Evolutionary conservation across 2,888 invertebrate species (phyloP), one percentile per base, ranked within the genome.

Genomic region (Nasonovia ribisnigri): DNA sequence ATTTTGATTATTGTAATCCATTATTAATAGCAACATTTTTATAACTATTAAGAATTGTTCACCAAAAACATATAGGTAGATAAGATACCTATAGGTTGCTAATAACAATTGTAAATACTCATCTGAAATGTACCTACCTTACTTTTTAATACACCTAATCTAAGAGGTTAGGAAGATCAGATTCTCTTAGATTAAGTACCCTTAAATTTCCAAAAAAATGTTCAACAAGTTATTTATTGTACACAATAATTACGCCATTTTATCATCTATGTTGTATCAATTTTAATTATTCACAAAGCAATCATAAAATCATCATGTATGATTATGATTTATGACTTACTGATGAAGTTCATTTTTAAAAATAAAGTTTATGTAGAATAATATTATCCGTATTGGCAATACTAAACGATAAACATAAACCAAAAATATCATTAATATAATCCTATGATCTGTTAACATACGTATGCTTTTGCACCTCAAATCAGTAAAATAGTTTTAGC

Each of bases 61-160:
- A 91, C 43, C n/a, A 57, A 43, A 84, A 51, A 54, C 42, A 43
- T 90, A 77, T 84, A 54, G 36, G 11, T 36, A 67, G 46, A 10
- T 84, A 84, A 57, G 26, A 43, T 87, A 87, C n/a, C n/a, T 48
- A 54, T 54, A 43, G 42, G 24, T 54, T 26, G 36, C 36, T 46
- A 86, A 92, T 60, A 86, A 92, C 0, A 60, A 92, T 60, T 92
- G 92, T 92, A 92, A 92, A 92, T 92, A 92, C 46, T 92, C 91
- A 86, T 84, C 57, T 51, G 67, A 57, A 91, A 86, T 86, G 24
- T 86, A 86, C 57, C 46, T 86, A 57, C 46, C 48, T 60, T 86
- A 91, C 46, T 48, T 91, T 86, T 10, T 36, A 57, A 91, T 51
- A 36, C 91, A 86, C 1, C n/a, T 86, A 60, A 91, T 91, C 92